Evolutionary conservation across 2,113 vertebrate species (phyloP), one percentile per base, ranked within the genome.

Genomic region (Ceyx cyanopectus): DNA sequence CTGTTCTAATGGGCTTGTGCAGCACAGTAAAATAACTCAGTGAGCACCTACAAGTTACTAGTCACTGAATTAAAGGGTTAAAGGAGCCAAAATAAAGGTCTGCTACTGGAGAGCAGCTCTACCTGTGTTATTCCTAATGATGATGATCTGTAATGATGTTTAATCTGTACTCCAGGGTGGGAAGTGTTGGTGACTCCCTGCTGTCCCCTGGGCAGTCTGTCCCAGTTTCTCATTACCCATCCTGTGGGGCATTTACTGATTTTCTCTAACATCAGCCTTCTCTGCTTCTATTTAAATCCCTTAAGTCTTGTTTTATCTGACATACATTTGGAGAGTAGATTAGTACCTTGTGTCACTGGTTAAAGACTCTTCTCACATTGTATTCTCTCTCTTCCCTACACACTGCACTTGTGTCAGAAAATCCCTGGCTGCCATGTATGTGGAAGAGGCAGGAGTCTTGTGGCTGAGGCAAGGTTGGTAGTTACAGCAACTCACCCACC

Each of bases 11-110:
- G 13, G 9, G 37, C 22, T 67, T 80, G 18, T 29, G 37, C 48
- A 30, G 62, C 1, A 0, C 18, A 51, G 24, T 79, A 62, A 76
- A 81, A 81, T 32, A 63, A 19, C 24, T 54, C 45, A 81, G 60
- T 56, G 15, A 80, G 21, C 67, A 80, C 0, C 9, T 74, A 5
- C 41, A 66, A 60, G 41, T 58, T 27, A 61, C 29, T 76, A 74
- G 74, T 82, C 85, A 69, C 24, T 66, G 57, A 88, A 92, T 92
- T 76, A 96, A 19, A 81, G 54, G 45, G 57, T 66, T 88, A 21
- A 40, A 65, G 61, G 20, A 94, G 23, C 26, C 29, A 43, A 29
- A 22, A 84, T 85, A 63, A 63, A 72, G 7, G 41, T 54, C 18
- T 50, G 32, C 41, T 24, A 37, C 34, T 79, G 72, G n/a, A 76